Evolutionary conservation across 2,113 vertebrate species (phyloP).

Genomic region (Heterocephalus glaber): DNA sequence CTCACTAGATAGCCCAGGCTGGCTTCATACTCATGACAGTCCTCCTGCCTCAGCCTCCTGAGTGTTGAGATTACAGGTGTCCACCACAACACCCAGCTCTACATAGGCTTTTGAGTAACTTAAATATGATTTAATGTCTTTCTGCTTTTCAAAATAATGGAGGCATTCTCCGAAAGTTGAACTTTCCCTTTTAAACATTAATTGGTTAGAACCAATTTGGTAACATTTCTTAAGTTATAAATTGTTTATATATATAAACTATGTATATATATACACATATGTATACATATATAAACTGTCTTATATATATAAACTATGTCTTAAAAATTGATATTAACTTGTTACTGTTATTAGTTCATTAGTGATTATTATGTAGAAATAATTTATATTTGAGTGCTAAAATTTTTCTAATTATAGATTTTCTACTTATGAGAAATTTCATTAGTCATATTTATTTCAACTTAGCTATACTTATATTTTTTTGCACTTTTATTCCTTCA

Average conservation of each 20-base stretch:
- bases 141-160: conserved; percentile 33
- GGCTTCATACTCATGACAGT: not conserved
- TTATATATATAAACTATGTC: not conserved
- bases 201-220: not conserved
- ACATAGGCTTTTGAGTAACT: conserved; percentile 20
- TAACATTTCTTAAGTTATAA: not conserved
- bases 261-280: not conserved
- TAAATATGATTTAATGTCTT: conserved; percentile 37
- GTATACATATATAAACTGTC: not conserved
- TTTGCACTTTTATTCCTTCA: not conserved
- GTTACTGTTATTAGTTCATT: conserved; percentile 14
- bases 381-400: not conserved
- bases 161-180: not conserved
- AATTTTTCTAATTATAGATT: conserved; percentile 3
- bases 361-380: not conserved
- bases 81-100: not conserved
- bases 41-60: not conserved
- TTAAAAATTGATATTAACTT: conserved; percentile 40
- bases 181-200: not conserved
- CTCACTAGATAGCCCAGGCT: not conserved
- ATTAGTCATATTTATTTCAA: not conserved
- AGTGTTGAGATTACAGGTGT: not conserved
- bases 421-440: not conserved
- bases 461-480: not conserved
- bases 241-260: not conserved